Conservation (phyloP, 2,797 vertebrate species). For the Xenops minutus region DNA sequence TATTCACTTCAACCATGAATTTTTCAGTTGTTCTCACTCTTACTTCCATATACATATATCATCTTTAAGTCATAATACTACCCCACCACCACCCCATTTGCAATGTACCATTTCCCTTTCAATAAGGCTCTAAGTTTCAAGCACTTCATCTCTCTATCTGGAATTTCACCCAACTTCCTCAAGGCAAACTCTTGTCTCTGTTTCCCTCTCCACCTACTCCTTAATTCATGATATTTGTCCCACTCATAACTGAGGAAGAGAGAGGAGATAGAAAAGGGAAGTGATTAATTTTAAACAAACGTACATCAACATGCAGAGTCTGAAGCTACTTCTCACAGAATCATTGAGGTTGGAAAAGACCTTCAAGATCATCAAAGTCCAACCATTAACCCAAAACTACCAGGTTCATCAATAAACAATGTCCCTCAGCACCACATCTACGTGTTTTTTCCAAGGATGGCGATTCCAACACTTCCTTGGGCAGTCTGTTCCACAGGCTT, state of each 20-base stretch:
- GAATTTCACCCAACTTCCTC: neutral
- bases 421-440: neutral
- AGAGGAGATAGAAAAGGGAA: neutral
- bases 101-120: neutral
- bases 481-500: neutral
- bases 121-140: neutral
- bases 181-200: neutral
- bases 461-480: neutral
- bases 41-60: neutral
- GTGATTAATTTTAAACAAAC: neutral
- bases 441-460: neutral
- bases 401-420: neutral
- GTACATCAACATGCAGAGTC: neutral
- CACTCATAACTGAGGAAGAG: neutral
- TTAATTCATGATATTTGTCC: neutral
- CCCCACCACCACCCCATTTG: neutral
- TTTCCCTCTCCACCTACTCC: neutral
- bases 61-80: neutral
- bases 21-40: neutral
- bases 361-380: neutral
- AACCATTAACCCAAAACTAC: neutral
- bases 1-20: neutral
- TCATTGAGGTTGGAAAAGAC: neutral
- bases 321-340: neutral
- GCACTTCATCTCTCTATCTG: neutral